Percentiles rank a stretch among this genome's conserved stretches.
Conservation (phyloP, 2,888 invertebrate species). For the Philereme transversata region DNA sequence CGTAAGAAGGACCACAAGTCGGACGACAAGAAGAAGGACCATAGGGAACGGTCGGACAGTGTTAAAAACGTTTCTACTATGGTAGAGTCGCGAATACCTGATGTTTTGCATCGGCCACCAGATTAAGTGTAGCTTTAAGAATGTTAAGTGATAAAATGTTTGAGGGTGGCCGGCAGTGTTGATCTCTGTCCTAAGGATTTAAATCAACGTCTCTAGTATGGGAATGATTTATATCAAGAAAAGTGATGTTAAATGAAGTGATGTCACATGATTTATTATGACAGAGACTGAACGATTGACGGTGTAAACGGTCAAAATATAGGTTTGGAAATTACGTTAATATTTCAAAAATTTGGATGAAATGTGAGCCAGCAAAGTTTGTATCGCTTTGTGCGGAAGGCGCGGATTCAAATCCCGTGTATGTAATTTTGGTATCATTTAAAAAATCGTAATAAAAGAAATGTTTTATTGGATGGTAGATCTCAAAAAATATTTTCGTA, state of each 20-base stretch:
- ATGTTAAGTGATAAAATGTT: slow-evolving; percentile 27
- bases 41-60: slow-evolving; percentile 35
- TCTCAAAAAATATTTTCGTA: slow-evolving; percentile 7
- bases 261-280: no score
- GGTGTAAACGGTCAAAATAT: no score
- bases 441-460: background rate
- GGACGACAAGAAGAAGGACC: slow-evolving; percentile 51
- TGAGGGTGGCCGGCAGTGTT: slow-evolving; percentile 26
- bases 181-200: slow-evolving; percentile 17
- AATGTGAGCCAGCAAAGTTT: no score
- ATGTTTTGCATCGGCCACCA: slow-evolving; percentile 64
- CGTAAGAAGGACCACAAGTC: slow-evolving; percentile 62
- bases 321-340: no score
- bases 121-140: slow-evolving; percentile 52
- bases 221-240: slow-evolving; percentile 3
- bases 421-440: no score
- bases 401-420: no score
- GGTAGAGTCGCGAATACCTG: slow-evolving; percentile 44
- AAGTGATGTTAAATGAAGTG: no score
- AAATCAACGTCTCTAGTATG: background rate
- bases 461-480: slow-evolving; percentile 1
- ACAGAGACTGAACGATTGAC: no score
- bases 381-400: no score
- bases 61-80: slow-evolving; percentile 44
- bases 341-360: no score